These are phyloP conservation scores for Drosophila mauritiana DNA, from an alignment of 1,140 invertebrate species.

Conservation along the genomic window DNA sequence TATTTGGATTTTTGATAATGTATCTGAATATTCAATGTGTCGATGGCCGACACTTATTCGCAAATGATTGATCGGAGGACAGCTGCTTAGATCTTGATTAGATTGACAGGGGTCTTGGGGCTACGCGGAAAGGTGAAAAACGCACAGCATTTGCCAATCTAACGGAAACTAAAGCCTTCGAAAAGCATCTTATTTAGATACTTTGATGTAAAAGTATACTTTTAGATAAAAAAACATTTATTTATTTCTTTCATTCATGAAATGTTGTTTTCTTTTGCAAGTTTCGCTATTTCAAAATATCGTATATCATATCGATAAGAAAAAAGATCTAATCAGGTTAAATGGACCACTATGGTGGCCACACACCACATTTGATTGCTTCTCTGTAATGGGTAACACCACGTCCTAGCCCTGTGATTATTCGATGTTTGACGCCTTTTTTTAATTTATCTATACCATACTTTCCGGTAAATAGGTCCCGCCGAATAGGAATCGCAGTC, in stretches of 20 bases:
- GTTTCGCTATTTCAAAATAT: no score
- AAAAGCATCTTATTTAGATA: neutral
- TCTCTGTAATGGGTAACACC: neutral
- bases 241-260: no score
- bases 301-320: no score
- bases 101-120: constrained; percentile 15
- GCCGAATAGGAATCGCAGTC: constrained; percentile 19
- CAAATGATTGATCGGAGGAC: constrained; percentile 39
- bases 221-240: no score
- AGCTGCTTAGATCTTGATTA: constrained; percentile 40
- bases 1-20: constrained; percentile 36
- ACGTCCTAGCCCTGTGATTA: constrained; percentile 4
- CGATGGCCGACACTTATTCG: constrained; percentile 32
- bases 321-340: neutral
- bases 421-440: constrained; percentile 16
- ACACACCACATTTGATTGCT: no score
- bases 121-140: constrained; percentile 23
- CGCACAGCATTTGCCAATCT: neutral
- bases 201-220: no score
- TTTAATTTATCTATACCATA: constrained; percentile 36
- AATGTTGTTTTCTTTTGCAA: no score
- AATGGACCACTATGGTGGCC: no score
- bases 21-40: constrained; percentile 43
- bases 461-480: constrained; percentile 30
- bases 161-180: neutral